Conservation (phyloP, 1,140 invertebrate species). For the Zaprionus davidi region DNA sequence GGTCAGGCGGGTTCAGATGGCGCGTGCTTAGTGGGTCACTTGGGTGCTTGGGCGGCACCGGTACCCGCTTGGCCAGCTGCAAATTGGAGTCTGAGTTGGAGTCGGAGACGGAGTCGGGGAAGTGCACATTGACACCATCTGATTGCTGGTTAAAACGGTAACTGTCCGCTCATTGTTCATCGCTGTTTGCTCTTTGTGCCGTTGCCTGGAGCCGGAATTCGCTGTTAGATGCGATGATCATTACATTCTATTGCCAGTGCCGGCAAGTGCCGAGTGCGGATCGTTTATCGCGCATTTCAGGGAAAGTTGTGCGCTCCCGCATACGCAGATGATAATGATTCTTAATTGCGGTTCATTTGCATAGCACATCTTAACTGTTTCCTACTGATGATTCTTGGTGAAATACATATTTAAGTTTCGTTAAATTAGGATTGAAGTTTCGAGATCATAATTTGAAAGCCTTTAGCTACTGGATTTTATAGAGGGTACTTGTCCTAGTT, state of each 20-base stretch:
- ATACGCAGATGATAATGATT: constrained; percentile 9
- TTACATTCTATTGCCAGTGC: constrained; percentile 43
- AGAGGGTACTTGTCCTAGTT: background rate
- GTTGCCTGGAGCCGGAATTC: constrained; percentile 14
- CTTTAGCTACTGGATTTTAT: no score
- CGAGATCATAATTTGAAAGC: background rate
- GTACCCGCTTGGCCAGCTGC: constrained; percentile 9
- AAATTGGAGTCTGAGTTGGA: constrained; percentile 27
- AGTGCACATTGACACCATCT: constrained; percentile 70
- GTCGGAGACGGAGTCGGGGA: background rate
- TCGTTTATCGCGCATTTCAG: constrained; percentile 58
- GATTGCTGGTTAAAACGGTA: constrained; percentile 55
- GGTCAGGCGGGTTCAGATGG: constrained; percentile 74
- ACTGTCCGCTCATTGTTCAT: constrained; percentile 58
- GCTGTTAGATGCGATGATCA: constrained; percentile 56
- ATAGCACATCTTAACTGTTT: background rate
- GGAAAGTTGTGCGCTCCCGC: constrained; percentile 55
- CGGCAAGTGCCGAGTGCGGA: constrained; percentile 39
- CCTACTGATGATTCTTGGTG: background rate
- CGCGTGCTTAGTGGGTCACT: constrained; percentile 75
- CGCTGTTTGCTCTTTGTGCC: constrained; percentile 1
- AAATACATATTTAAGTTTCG: background rate
- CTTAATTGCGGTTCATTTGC: constrained; percentile 8
- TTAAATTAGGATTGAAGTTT: background rate
- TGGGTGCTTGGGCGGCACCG: constrained; percentile 14